Conservation (phyloP, 2,113 vertebrate genomes). For the Okapia johnstoni region DNA sequence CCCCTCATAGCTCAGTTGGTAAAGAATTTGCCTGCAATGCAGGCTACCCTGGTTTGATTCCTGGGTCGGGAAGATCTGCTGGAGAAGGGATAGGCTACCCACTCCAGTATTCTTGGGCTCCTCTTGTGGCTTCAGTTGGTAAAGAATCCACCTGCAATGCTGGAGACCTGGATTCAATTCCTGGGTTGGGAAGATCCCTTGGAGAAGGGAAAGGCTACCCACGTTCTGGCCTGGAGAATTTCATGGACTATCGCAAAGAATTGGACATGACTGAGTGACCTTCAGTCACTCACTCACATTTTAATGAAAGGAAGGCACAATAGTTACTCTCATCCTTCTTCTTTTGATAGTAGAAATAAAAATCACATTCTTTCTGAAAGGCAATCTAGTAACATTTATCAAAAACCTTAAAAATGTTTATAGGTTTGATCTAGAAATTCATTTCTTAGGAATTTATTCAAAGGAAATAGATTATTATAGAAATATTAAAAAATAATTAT, state of each 20-base stretch:
- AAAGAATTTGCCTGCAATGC: neutral
- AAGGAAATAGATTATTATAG: constrained; percentile 12
- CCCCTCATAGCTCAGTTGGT: neutral
- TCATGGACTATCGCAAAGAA: neutral
- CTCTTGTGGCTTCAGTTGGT: neutral
- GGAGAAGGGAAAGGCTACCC: neutral
- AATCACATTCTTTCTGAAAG: neutral
- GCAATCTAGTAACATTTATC: neutral
- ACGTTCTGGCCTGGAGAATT: neutral
- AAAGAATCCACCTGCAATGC: neutral
- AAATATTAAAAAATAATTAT: constrained; percentile 28
- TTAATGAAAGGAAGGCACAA: neutral
- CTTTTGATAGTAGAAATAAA: constrained; percentile 7
- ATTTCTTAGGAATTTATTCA: neutral
- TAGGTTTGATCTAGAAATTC: neutral
- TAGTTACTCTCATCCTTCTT: neutral
- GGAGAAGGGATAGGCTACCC: neutral
- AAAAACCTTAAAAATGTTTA: constrained; percentile 8
- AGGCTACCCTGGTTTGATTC: neutral
- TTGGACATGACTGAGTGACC: neutral
- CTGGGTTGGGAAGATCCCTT: neutral
- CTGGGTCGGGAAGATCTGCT: neutral
- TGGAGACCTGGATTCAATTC: neutral
- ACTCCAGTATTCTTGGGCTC: neutral
- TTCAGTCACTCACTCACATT: neutral